Evolutionary conservation across 2,888 invertebrate genomes (phyloP), one percentile per base, ranked within the genome.

Genomic region (Acleris laterana): DNA sequence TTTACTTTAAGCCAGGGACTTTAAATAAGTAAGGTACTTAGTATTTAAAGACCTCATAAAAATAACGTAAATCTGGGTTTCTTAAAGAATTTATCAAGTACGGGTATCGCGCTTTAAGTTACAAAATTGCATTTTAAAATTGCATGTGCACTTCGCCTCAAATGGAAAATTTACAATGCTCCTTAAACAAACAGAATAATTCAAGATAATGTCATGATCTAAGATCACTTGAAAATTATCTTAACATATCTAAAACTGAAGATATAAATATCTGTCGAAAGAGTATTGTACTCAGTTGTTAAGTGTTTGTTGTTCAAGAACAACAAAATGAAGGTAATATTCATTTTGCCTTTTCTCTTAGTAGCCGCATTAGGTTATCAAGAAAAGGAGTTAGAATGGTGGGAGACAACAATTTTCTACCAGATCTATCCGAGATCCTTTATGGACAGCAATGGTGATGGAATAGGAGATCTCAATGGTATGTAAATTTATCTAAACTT

Each of bases 401-500:
- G 96, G 95, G 94, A 96, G 75, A 95, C 94, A 11, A 94, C 95
- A 1, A 93, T 95, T 16, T 94, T 96, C 76, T 98, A 98, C 85
- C 96, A 97, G 82, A 95, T 97, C 58, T 96, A 96, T 79, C 95
- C 96, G 0, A 94, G 96, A 73, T 96, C 97, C 5, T 98, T 96
- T 85, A 94, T 94, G 84, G 98, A 98, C 81, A 95, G 95, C 64
- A 87, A 96, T 78, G 95, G 95, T 1, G 96, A 97, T 85, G 97
- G 97, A 1, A 89, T 96, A 19, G 94, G 95, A 1, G 95, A 95
- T 77, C 72, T 95, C 1, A 93, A 90, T 70, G 95, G 95, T 93
- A 81, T 70, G 68, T 64, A 19, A 4, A 28, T 17, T 17, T 46
- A 46, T 16, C 7, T n/a, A n/a, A 6, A n/a, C 0, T 46, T n/a